phyloP scores from a whole-genome alignment of 2,113 vertebrate genomes.

The Zapornia atra region DNA sequence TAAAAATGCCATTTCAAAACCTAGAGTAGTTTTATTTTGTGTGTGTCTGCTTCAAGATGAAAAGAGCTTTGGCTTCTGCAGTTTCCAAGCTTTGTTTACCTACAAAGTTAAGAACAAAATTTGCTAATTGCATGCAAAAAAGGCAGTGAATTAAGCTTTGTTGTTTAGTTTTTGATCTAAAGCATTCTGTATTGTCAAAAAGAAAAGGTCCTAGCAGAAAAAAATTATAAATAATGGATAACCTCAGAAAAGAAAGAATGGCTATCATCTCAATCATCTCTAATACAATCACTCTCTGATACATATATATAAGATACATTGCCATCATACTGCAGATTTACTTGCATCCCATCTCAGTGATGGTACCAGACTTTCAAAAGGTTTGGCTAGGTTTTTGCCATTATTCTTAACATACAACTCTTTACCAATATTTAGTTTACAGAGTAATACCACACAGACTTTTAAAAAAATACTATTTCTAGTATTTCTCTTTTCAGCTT shows the following conservation, averaged over 20 bases:
- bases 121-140: constrained; percentile 49
- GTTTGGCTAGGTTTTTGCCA: background rate
- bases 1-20: constrained; percentile 41
- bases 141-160: constrained; percentile 25
- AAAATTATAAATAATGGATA: constrained; percentile 11
- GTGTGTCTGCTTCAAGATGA: constrained; percentile 7
- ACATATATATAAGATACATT: background rate
- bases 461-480: background rate
- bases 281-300: background rate
- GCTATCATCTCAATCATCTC: background rate
- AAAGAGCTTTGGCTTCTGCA: constrained; percentile 34
- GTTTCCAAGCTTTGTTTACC: constrained; percentile 30
- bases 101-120: constrained; percentile 58
- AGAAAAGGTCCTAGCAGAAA: background rate
- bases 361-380: background rate
- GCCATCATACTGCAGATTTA: background rate
- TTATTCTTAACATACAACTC: background rate
- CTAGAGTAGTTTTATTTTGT: background rate
- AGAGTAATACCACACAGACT: background rate
- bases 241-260: constrained; percentile 29
- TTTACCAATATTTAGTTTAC: background rate
- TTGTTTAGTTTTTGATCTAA: constrained; percentile 49
- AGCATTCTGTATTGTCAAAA: background rate
- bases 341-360: background rate
- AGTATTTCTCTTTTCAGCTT: background rate